Base-by-base conservation (phyloP, 2,888 invertebrate species). In the Volucella inanis region DNA sequence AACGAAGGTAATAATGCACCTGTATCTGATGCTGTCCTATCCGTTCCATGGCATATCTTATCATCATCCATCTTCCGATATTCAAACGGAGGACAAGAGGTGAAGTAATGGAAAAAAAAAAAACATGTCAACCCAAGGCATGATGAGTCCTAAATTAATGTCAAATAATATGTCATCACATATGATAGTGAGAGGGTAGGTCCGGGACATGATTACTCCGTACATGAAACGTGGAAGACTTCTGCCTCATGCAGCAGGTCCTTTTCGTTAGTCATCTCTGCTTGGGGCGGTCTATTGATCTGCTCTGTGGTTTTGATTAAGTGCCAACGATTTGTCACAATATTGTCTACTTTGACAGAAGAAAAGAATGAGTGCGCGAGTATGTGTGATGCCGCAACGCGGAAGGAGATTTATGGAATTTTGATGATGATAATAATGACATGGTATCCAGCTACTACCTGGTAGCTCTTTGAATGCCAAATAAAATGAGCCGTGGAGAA, bases 261-360 rank as follows among this genome's bases (percentile, higher is more conserved):
- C 75, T 70, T 70, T 61, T n/a, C n/a, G 49, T 65, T 47, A 67
- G 72, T 67, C 70, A 80, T 55, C 57, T 45, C 67, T 67, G 64
- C 59, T 65, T 49, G 57, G 22, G 76, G 76, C 81, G 85, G 81
- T 72, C 68, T 62, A 85, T 85, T 72, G 75, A 79, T 80, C 84
- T 67, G 38, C 22, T 65, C 71, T 88, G 89, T 89, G 89, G 89
- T 89, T 90, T 89, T 90, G 90, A 90, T 90, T 89, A 90, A 90
- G 90, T 90, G 90, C 77, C 89, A 87, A 87, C 90, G 88, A 90
- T 90, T 90, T 90, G 90, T 90, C 90, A 89, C 89, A 90, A 90
- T 89, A 90, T 89, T 89, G 22, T 90, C 12, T 61, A 18, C 62
- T 41, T 70, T 71, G 78, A 62, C 61, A 71, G 39, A 55, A 22